Evolutionary conservation across 2,888 invertebrate species (phyloP), one percentile per base, ranked within the genome.

Genomic region (Pogonocherus hispidulus): DNA sequence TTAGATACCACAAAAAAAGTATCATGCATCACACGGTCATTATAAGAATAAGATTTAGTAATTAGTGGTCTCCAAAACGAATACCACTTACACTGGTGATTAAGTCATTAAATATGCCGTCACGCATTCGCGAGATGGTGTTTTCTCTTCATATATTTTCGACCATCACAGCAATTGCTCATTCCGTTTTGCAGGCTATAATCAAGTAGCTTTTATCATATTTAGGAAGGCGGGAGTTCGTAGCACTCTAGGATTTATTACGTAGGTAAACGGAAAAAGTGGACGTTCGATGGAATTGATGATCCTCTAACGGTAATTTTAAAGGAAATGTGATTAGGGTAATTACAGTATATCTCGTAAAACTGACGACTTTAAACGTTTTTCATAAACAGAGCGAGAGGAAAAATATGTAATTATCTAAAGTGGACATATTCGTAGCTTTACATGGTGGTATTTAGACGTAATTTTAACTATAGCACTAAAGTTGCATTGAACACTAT

Each of bases 81-180:
- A 72, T 55, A 60, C 55, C 47, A 49, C 63, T 46, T 46, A 37
- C 59, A 67, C 69, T 54, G 66, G 32, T 32, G 47, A 72, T 72
- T 72, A 72, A 72, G 69, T 70, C 69, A 70, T 72, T 72, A 72
- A 66, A 65, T 67, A 69, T 67, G 66, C 69, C 69, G 72, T 67
- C 68, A 71, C 68, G 67, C 68, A 68, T 71, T 41, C 18, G 6
- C 19, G 6, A 27, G 22, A 32, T 59, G 20, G 18, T 57, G 57
- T 20, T 57, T 57, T 44, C 44, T 19, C 32, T 55, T 44, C 23
- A 44, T 44, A 57, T 41, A 27, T 22, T 59, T 52, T 49, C 47
- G 32, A 47, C 27, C 32, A 49, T 59, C 27, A 11, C 37, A 47
- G 59, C 56, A 20, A 44, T 57, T 22, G 56, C 23, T 56, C 16